Evolutionary conservation across 2,888 invertebrate species (phyloP).

Genomic region (Synergus umbraculus): DNA sequence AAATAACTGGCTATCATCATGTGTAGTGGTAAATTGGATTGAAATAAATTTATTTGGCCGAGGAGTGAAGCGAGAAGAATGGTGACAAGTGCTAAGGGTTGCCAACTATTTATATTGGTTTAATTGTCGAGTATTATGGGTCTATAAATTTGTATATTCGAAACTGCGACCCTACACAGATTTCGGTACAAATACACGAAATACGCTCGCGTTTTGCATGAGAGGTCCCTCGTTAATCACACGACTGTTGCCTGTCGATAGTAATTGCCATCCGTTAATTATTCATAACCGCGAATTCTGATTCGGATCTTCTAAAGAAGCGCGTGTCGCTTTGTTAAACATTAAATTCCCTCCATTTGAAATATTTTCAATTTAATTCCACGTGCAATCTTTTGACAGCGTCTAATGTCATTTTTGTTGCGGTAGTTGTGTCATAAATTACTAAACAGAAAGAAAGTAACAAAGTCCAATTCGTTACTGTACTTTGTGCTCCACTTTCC

Average conservation of each 20-base stretch:
- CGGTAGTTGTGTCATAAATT: too few relatives aligned
- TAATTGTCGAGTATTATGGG: not conserved
- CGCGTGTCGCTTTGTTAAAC: not conserved
- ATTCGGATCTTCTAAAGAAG: not conserved
- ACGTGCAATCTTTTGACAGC: too few relatives aligned
- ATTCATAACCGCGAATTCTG: constrained; percentile 16
- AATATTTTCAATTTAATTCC: too few relatives aligned
- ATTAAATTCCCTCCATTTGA: too few relatives aligned
- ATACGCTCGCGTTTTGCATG: constrained; percentile 15
- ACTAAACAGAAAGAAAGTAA: not conserved
- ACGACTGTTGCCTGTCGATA: constrained; percentile 29
- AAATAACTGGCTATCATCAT: constrained; percentile 24
- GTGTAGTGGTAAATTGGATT: constrained; percentile 35
- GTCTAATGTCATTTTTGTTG: too few relatives aligned
- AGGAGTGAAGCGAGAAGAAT: constrained; percentile 8
- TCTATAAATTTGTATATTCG: constrained; percentile 8
- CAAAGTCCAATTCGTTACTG: not conserved
- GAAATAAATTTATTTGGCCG: constrained; percentile 16
- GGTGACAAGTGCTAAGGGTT: not conserved
- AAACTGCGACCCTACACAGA: not conserved
- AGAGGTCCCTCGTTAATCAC: constrained; percentile 26
- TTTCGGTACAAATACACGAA: not conserved
- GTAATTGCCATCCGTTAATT: constrained; percentile 35
- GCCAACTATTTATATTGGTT: not conserved
- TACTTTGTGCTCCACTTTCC: not conserved